Evolutionary conservation across 1,140 invertebrate genomes (phyloP).

Genomic region (Panagrolaimus sp.): DNA sequence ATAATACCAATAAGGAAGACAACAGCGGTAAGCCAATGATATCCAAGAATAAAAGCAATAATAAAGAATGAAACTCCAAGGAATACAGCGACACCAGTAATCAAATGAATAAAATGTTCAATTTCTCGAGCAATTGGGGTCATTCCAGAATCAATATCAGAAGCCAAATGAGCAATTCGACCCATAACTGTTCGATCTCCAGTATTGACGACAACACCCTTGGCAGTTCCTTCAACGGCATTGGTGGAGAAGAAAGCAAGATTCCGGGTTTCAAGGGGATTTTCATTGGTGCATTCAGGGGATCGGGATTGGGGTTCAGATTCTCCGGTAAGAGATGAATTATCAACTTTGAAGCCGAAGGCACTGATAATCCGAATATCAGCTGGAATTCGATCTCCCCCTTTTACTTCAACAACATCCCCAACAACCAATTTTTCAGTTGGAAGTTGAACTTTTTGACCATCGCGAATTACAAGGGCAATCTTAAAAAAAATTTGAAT

Average conservation of each 20-base stretch:
- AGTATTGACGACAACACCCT: slow-evolving; percentile 80
- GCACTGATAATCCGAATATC: slow-evolving; percentile 73
- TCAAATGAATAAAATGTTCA: slow-evolving; percentile 61
- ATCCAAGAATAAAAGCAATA: slow-evolving; percentile 60
- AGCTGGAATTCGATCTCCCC: slow-evolving; percentile 76
- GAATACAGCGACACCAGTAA: slow-evolving; percentile 60
- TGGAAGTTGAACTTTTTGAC: slow-evolving; percentile 51
- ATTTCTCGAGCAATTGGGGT: slow-evolving; percentile 61
- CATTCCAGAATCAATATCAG: slow-evolving; percentile 62
- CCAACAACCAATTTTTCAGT: slow-evolving; percentile 72
- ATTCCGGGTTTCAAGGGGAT: slow-evolving; percentile 63
- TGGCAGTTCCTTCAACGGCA: slow-evolving; percentile 61
- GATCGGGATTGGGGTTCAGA: slow-evolving; percentile 60
- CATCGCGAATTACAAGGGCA: slow-evolving; percentile 55
- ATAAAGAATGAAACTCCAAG: slow-evolving; percentile 61
- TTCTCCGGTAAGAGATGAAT: slow-evolving; percentile 61
- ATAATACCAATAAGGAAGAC: slow-evolving; percentile 61
- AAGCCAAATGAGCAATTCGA: slow-evolving; percentile 63
- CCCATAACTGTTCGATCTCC: slow-evolving; percentile 81
- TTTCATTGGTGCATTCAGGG: slow-evolving; percentile 60
- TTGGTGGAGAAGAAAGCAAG: slow-evolving; percentile 64
- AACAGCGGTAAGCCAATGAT: slow-evolving; percentile 60
- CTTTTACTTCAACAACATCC: slow-evolving; percentile 75
- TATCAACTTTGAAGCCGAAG: slow-evolving; percentile 68
- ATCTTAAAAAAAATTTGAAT: slow-evolving; percentile 26